Conservation (phyloP, 2,888 invertebrate species). For the Leptothorax acervorum region DNA sequence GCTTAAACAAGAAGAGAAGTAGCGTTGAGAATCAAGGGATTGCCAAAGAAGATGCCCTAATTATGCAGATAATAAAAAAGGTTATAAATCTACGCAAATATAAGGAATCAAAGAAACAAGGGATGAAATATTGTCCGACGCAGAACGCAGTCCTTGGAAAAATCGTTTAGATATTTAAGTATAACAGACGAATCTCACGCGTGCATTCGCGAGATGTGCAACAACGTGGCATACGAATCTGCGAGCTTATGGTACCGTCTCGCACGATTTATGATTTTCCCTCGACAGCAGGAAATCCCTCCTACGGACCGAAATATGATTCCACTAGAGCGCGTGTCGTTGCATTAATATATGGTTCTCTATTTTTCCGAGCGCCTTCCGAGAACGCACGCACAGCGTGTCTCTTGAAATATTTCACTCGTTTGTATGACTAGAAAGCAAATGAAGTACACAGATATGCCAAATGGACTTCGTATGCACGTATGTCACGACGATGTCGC, state of each 20-base stretch:
- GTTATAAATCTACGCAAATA: neutral
- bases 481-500: neutral
- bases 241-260: constrained; percentile 32
- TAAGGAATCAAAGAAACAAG: neutral
- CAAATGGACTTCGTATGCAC: neutral
- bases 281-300: constrained; percentile 37
- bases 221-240: constrained; percentile 35
- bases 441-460: neutral
- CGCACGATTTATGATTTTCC: constrained; percentile 51
- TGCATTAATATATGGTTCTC: constrained; percentile 45
- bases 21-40: neutral
- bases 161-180: constrained; percentile 26
- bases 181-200: constrained; percentile 16
- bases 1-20: neutral
- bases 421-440: neutral
- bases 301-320: constrained; percentile 46
- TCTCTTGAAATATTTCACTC: constrained; percentile 5
- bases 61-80: neutral
- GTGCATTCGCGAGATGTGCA: neutral
- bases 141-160: neutral
- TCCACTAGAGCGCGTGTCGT: constrained; percentile 40
- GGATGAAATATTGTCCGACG: neutral
- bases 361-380: constrained; percentile 21
- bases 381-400: neutral
- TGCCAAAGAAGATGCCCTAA: neutral